These are phyloP conservation scores for Lycocorax pyrrhopterus DNA, from an alignment of 2,113 vertebrate species.

Conservation along the genomic window DNA sequence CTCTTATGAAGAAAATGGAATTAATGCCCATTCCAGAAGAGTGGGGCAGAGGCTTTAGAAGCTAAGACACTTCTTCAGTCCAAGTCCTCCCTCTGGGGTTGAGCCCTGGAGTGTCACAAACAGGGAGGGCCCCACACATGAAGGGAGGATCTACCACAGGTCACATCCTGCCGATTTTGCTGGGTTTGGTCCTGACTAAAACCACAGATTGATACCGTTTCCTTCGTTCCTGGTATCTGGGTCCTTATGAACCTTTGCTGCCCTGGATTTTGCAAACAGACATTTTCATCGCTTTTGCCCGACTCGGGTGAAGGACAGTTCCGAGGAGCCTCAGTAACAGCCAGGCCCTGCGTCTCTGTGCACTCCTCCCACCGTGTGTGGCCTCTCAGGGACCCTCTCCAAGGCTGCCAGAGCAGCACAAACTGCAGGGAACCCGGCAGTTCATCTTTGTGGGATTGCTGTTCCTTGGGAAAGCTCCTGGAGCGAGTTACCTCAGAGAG, in stretches of 20 bases:
- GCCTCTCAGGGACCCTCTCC: neutral
- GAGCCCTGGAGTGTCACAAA: neutral
- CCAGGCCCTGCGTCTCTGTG: neutral
- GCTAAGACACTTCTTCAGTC: neutral
- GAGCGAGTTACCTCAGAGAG: neutral
- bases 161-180: neutral
- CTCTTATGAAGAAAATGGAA: fast-evolving
- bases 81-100: neutral
- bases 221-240: neutral
- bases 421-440: neutral
- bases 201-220: neutral
- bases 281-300: neutral
- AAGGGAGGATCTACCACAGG: neutral
- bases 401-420: neutral
- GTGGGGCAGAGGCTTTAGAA: neutral
- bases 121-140: neutral
- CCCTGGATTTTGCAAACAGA: neutral
- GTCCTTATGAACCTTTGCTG: neutral
- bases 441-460: neutral
- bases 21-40: neutral
- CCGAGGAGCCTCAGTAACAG: neutral
- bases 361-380: fast-evolving
- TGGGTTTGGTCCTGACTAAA: neutral
- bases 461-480: neutral
- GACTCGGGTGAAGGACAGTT: neutral